phyloP scores from a whole-genome alignment of 2,888 invertebrate genomes.

The Lasioglossum leucozonium region DNA sequence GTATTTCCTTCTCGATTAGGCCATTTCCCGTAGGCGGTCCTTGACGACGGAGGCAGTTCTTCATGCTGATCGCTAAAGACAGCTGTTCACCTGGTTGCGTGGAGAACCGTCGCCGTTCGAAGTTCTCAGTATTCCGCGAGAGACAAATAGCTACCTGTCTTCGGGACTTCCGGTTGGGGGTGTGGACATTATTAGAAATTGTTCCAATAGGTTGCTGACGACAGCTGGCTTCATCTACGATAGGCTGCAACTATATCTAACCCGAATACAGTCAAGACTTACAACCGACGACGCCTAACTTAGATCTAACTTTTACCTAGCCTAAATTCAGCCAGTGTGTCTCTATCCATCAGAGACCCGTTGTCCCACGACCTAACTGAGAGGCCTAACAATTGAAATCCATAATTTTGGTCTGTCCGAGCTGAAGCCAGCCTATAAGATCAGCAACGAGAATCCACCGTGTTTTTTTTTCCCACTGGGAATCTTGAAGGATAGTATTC shows the following conservation, averaged over 20 bases:
- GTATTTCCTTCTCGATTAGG: conserved; percentile 54
- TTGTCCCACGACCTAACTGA: neutral
- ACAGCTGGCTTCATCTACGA: neutral
- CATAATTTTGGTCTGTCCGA: neutral
- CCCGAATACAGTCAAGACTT: neutral
- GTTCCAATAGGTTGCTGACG: neutral
- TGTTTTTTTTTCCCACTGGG: neutral
- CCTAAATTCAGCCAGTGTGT: neutral
- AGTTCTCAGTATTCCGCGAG: conserved; percentile 1
- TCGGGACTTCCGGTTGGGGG: neutral
- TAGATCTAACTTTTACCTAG: neutral
- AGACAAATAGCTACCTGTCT: neutral
- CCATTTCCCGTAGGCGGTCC: conserved; percentile 28
- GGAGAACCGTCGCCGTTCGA: neutral
- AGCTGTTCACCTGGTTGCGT: neutral
- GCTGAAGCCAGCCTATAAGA: neutral
- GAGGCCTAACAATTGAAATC: neutral
- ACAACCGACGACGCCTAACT: neutral
- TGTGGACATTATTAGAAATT: neutral
- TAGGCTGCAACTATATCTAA: neutral
- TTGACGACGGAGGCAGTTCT: conserved; percentile 20
- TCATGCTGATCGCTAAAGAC: neutral
- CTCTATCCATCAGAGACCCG: neutral
- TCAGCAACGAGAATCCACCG: neutral
- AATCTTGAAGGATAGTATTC: neutral